These are phyloP conservation scores for Haplochromis vanheusdeni DNA, from an alignment of 2,113 vertebrate genomes.

Conservation along the genomic window DNA sequence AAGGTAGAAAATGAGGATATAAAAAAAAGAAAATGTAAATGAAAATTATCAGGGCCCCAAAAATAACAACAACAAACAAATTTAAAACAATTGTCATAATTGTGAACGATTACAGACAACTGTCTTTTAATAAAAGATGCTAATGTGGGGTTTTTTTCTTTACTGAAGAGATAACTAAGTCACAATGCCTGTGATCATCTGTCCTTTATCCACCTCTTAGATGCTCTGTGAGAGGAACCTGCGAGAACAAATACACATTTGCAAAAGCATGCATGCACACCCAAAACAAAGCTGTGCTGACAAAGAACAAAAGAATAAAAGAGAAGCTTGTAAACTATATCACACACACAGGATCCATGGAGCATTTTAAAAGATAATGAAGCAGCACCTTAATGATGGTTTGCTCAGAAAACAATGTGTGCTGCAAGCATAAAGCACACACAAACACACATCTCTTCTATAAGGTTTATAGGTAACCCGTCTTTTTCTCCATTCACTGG, in stretches of 20 bases:
- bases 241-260: not conserved
- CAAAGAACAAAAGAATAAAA: not conserved
- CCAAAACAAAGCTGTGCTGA: not conserved
- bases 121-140: not conserved
- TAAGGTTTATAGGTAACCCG: slow-evolving; percentile 44
- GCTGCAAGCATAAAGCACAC: not conserved
- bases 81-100: not conserved
- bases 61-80: not conserved
- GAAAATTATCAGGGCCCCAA: slow-evolving; percentile 8
- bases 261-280: not conserved
- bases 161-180: not conserved
- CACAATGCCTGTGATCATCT: not conserved
- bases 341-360: not conserved
- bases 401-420: not conserved
- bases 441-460: slow-evolving; percentile 35
- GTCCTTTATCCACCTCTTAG: slow-evolving; percentile 2
- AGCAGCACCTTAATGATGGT: not conserved
- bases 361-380: not conserved
- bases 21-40: not conserved
- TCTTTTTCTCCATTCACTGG: slow-evolving; percentile 41
- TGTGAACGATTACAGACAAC: slow-evolving; percentile 12
- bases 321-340: not conserved
- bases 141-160: not conserved
- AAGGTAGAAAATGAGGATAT: not conserved
- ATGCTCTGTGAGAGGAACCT: slow-evolving; percentile 9